Percentiles rank a stretch among this genome's conserved stretches.
Evolutionary conservation across 2,888 invertebrate genomes (phyloP).

Genomic region (Cremastobaeus sp.): DNA sequence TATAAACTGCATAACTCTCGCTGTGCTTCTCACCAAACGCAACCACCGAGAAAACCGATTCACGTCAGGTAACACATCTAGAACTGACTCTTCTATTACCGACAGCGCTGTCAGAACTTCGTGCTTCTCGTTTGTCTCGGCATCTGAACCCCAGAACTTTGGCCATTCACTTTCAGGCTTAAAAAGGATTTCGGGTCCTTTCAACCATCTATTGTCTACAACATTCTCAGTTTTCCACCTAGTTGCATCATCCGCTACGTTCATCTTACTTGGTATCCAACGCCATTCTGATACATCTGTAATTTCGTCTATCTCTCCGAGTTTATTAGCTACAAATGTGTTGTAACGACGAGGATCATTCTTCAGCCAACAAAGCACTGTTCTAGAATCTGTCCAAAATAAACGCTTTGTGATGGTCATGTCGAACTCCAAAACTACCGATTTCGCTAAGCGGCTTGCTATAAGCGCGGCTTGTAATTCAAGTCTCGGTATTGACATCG

Average conservation of each 20-base stretch:
- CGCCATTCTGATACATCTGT: conserved; percentile 62
- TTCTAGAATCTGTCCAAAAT: conserved; percentile 34
- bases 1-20: not conserved
- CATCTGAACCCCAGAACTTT: not conserved
- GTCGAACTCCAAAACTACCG: conserved; percentile 8
- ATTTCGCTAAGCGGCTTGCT: conserved; percentile 7
- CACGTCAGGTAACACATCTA: not conserved
- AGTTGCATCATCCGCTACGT: no score
- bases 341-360: conserved; percentile 45
- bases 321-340: conserved; percentile 58
- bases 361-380: conserved; percentile 55
- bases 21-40: conserved; percentile 9
- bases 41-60: conserved; percentile 5
- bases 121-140: no score
- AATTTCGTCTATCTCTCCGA: conserved; percentile 62
- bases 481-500: conserved; percentile 20
- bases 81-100: not conserved
- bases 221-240: conserved; percentile 9
- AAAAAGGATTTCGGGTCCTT: conserved; percentile 40
- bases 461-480: conserved; percentile 19
- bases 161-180: conserved; percentile 4
- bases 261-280: conserved; percentile 64
- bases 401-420: not conserved
- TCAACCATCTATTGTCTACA: conserved; percentile 25
- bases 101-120: conserved; percentile 3